Percentiles rank a stretch among this genome's conserved stretches.
Evolutionary conservation across 2,113 vertebrate species (phyloP).

Genomic region (Mungos mungo): DNA sequence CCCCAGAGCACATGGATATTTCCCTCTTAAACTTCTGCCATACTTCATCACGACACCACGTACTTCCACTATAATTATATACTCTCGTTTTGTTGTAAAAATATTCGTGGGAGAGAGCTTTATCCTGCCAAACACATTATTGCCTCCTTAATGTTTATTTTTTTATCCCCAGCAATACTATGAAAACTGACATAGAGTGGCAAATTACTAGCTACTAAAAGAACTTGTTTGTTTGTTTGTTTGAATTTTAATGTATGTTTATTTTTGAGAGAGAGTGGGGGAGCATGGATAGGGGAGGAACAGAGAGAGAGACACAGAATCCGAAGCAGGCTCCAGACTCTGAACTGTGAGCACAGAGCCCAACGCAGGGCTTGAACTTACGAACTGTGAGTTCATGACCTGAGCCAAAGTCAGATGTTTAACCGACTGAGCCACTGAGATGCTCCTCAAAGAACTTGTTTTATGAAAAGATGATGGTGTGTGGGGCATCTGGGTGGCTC

Average conservation of each 20-base stretch:
- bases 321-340: too few species aligned
- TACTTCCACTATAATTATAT: background rate
- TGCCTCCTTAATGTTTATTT: slow-evolving; percentile 1
- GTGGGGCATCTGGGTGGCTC: too few species aligned
- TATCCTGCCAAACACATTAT: background rate
- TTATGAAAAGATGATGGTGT: background rate
- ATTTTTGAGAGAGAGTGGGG: too few species aligned
- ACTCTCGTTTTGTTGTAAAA: background rate
- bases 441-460: too few species aligned
- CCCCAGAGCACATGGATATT: background rate
- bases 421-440: too few species aligned
- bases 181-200: background rate
- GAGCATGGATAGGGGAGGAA: too few species aligned
- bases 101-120: background rate
- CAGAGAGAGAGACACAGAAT: too few species aligned
- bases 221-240: background rate
- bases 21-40: background rate
- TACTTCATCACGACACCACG: background rate
- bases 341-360: too few species aligned
- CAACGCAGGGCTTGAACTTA: too few species aligned
- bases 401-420: too few species aligned
- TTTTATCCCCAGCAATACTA: background rate
- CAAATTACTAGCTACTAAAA: background rate
- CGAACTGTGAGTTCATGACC: too few species aligned
- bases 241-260: too few species aligned